phyloP scores from a whole-genome alignment of 2,113 vertebrate species.

The Empidonax alnorum region DNA sequence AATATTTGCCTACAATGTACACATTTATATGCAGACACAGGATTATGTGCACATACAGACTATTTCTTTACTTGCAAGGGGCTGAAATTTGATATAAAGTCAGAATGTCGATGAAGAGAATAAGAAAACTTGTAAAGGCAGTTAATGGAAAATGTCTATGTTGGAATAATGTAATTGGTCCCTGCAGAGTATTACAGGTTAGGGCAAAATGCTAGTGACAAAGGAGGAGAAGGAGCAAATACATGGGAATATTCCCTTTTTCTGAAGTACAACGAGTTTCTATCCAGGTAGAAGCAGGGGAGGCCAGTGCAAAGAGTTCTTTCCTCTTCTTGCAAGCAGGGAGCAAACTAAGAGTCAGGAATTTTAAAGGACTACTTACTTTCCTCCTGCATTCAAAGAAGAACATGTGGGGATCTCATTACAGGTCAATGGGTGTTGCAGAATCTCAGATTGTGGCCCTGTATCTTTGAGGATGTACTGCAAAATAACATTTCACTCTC shows the following conservation, averaged over 20 bases:
- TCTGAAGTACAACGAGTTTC: not conserved
- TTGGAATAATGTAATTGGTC: constrained; percentile 71
- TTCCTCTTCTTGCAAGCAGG: not conserved
- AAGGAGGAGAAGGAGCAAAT: not conserved
- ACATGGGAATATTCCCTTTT: not conserved
- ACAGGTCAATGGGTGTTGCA: not conserved
- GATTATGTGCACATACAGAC: not conserved
- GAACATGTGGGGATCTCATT: not conserved
- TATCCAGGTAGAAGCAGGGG: not conserved
- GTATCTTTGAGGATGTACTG: not conserved
- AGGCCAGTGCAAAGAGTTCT: not conserved
- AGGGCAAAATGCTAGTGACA: constrained; percentile 30
- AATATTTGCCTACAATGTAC: constrained; percentile 14
- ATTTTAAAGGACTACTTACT: not conserved
- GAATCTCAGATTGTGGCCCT: not conserved
- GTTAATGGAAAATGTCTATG: constrained; percentile 61
- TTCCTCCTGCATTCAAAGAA: not conserved
- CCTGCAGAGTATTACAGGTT: constrained; percentile 54
- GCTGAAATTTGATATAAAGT: constrained; percentile 50
- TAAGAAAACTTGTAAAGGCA: constrained; percentile 34
- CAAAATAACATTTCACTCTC: not conserved
- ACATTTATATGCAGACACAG: not conserved
- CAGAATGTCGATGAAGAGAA: constrained; percentile 9
- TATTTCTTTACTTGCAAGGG: not conserved
- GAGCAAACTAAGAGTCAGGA: not conserved